Percentiles rank a stretch among this genome's conserved stretches.
phyloP scores from a whole-genome alignment of 2,113 vertebrate species.

The Serinus canaria region DNA sequence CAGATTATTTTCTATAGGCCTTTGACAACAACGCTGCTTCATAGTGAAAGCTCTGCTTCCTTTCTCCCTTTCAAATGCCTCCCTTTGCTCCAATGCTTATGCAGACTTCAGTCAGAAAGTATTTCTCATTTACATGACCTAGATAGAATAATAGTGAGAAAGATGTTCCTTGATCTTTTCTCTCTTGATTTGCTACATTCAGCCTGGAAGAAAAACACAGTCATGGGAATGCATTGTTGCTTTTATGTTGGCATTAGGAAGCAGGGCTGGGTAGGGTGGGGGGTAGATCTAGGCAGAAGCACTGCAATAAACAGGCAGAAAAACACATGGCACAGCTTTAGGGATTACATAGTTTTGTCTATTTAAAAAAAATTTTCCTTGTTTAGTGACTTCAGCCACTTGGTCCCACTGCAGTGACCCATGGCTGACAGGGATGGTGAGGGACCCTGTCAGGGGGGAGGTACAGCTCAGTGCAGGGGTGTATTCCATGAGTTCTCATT shows the following conservation, averaged over 20 bases:
- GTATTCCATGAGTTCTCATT: neutral
- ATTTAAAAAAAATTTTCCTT: neutral
- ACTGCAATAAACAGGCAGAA: neutral
- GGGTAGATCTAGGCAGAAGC: neutral
- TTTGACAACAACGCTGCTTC: neutral
- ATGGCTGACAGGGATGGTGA: neutral
- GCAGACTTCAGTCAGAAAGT: slow-evolving; percentile 48
- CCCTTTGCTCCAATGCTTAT: neutral
- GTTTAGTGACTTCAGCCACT: neutral
- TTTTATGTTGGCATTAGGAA: neutral
- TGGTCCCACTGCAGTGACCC: neutral
- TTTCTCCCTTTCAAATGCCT: neutral
- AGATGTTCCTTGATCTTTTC: slow-evolving; percentile 47
- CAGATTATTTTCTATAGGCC: slow-evolving; percentile 19
- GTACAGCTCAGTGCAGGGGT: neutral
- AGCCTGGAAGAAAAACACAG: slow-evolving; percentile 47
- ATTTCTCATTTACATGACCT: slow-evolving; percentile 67
- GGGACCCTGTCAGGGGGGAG: neutral
- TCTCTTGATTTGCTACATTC: slow-evolving; percentile 33
- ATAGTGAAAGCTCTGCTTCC: neutral
- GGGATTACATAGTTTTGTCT: neutral
- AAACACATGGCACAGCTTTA: neutral
- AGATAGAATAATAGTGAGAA: slow-evolving; percentile 57
- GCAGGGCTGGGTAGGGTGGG: neutral
- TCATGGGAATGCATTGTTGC: slow-evolving; percentile 22